These are phyloP conservation scores for Antheraea pernyi DNA, from an alignment of 1,140 invertebrate genomes.

Conservation along the genomic window DNA sequence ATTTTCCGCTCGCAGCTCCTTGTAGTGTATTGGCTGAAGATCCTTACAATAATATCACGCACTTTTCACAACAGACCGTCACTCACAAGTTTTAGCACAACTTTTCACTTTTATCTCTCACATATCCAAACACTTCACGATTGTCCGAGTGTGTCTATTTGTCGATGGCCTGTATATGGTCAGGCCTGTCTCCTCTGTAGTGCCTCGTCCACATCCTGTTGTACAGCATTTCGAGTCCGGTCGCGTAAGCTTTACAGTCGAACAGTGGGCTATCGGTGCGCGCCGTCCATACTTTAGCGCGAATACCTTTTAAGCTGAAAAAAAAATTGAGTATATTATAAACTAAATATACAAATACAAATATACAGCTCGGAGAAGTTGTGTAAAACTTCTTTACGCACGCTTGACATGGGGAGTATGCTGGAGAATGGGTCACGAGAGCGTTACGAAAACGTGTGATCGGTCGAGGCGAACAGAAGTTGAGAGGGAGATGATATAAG, in stretches of 20 bases:
- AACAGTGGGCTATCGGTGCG: slow-evolving; percentile 95
- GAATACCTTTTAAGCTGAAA: slow-evolving; percentile 90
- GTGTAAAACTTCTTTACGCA: too few relatives aligned
- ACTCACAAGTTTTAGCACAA: background rate
- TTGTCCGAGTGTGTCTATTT: slow-evolving; percentile 41
- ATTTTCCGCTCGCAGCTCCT: background rate
- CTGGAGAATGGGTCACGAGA: too few relatives aligned
- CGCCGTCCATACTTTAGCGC: slow-evolving; percentile 97
- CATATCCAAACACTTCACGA: background rate
- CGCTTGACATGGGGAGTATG: too few relatives aligned
- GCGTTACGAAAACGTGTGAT: too few relatives aligned
- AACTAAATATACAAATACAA: too few relatives aligned
- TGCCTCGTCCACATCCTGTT: slow-evolving; percentile 92
- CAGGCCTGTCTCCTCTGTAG: slow-evolving; percentile 85
- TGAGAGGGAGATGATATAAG: too few relatives aligned
- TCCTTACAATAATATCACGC: slow-evolving; percentile 1
- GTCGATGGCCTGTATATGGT: slow-evolving; percentile 87
- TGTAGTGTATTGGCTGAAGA: background rate
- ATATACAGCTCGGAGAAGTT: too few relatives aligned
- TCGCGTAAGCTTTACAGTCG: slow-evolving; percentile 94
- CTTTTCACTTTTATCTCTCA: background rate
- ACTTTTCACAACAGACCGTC: background rate
- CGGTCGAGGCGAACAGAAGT: too few relatives aligned
- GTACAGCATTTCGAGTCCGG: slow-evolving; percentile 94
- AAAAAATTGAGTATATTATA: too few relatives aligned